Evolutionary conservation across 2,797 vertebrate species (phyloP).

Genomic region (Bryconaethiops microstoma): DNA sequence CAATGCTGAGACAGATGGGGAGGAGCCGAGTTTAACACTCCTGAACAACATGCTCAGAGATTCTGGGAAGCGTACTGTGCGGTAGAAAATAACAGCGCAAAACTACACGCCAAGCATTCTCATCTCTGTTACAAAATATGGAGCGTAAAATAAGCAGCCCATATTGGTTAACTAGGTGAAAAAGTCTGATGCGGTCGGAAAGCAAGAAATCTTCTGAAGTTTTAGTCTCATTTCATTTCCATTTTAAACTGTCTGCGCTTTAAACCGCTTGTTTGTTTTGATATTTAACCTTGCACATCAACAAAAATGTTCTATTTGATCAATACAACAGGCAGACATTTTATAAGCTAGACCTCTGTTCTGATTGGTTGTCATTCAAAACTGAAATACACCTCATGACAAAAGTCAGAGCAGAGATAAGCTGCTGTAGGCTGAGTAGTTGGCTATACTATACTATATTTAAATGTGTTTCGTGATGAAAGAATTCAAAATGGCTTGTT

Average conservation of each 20-base stretch:
- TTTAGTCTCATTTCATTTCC: conserved; percentile 4
- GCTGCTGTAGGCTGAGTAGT: no score
- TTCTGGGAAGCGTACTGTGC: conserved; percentile 27
- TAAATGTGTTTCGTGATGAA: no score
- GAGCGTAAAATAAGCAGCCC: background rate
- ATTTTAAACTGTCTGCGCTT: background rate
- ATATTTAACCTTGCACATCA: background rate
- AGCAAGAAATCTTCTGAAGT: background rate
- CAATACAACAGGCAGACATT: no score
- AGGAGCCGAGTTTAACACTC: conserved; percentile 35
- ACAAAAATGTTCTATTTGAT: background rate
- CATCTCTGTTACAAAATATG: background rate
- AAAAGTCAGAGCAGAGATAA: no score
- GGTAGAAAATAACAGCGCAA: conserved; percentile 6
- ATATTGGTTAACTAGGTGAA: background rate
- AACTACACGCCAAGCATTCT: conserved; percentile 12
- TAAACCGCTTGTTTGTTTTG: background rate
- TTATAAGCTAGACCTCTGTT: no score
- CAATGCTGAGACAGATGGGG: conserved; percentile 44
- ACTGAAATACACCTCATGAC: no score
- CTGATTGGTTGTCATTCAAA: no score
- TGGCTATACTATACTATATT: no score
- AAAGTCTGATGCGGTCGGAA: background rate
- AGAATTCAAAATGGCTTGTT: no score
- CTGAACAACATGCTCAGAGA: conserved; percentile 36